Percentiles rank a stretch among this genome's conserved stretches.
These are phyloP conservation scores for Drosophila acutilabella DNA, from an alignment of 2,888 invertebrate species.

Conservation along the genomic window DNA sequence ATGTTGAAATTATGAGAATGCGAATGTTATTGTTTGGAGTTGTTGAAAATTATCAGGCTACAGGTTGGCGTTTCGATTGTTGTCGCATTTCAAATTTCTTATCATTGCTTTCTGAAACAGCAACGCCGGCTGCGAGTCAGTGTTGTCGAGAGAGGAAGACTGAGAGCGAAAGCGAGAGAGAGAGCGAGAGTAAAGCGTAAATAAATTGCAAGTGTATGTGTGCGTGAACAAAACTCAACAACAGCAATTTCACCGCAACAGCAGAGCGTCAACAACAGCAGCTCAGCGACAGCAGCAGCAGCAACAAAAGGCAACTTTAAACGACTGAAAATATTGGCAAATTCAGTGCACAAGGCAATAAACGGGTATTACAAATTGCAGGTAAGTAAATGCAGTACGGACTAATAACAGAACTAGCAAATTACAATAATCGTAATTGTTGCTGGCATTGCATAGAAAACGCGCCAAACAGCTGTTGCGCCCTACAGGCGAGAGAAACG, in stretches of 20 bases:
- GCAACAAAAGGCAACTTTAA: slow-evolving; percentile 20
- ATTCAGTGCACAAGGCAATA: slow-evolving; percentile 24
- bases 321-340: slow-evolving; percentile 9
- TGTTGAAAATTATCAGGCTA: neutral
- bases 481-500: slow-evolving; percentile 49
- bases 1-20: neutral
- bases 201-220: slow-evolving; percentile 27
- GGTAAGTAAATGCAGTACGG: slow-evolving; percentile 31
- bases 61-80: slow-evolving; percentile 9
- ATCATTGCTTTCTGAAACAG: slow-evolving; percentile 32
- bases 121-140: slow-evolving; percentile 21
- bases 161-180: slow-evolving; percentile 19
- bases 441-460: slow-evolving; percentile 55
- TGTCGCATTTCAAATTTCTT: slow-evolving; percentile 29
- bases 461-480: slow-evolving; percentile 71
- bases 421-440: slow-evolving; percentile 41
- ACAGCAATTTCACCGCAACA: slow-evolving; percentile 58
- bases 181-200: slow-evolving; percentile 40
- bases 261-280: slow-evolving; percentile 48
- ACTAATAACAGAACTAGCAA: slow-evolving; percentile 2
- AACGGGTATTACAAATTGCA: slow-evolving; percentile 32
- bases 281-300: slow-evolving; percentile 34
- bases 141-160: neutral
- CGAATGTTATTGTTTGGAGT: neutral
- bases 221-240: slow-evolving; percentile 27